Base-by-base conservation (phyloP, 2,113 vertebrate genomes). In the Hippocampus mohnikei region DNA sequence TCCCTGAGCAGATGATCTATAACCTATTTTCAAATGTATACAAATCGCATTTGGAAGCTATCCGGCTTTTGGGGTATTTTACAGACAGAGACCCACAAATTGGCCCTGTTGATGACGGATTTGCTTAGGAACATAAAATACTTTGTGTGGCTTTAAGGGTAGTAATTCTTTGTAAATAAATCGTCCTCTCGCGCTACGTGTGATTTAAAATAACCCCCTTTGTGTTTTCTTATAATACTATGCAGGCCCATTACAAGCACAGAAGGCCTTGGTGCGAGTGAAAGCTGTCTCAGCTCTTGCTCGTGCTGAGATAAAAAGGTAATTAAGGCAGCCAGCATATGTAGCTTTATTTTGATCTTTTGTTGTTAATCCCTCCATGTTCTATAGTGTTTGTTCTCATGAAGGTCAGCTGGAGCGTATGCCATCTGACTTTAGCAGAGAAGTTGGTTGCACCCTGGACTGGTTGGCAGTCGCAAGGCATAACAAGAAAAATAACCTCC, bases 271-370 rank as follows among this genome's bases (percentile, higher is more conserved):
- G 18, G 59, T 61, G 15, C 8, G 1, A 46, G n/a, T 27, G 7
- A 27, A 46, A 46, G 62, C 23, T 27, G 42, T 15, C 58, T 60
- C 56, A 65, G 56, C 37, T n/a, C 41, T 64, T 4, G 33, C 33
- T 37, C 33, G 44, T 85, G 88, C 87, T 67, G 83, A 87, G 71
- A 73, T 58, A 37, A 79, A 44, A 50, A 41, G 2, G 52, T 25
- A 56, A 69, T 50, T 29, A 37, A 52, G 10, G 46, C 9, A 46
- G 44, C 29, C 23, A 53, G 33, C 67, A 67, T 50, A 68, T 44
- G 53, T 56, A 48, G 37, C 44, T 59, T 58, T 48, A 37, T 42
- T 63, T 70, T 7, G 56, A 27, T 69, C 58, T 0, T 3, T 27
- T 42, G 66, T 59, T 40, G 37, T 44, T 53, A 52, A 60, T 60